Percentiles rank a stretch among this genome's conserved stretches.
Conservation (phyloP, 2,797 vertebrate species). For the Antrozous pallidus region DNA sequence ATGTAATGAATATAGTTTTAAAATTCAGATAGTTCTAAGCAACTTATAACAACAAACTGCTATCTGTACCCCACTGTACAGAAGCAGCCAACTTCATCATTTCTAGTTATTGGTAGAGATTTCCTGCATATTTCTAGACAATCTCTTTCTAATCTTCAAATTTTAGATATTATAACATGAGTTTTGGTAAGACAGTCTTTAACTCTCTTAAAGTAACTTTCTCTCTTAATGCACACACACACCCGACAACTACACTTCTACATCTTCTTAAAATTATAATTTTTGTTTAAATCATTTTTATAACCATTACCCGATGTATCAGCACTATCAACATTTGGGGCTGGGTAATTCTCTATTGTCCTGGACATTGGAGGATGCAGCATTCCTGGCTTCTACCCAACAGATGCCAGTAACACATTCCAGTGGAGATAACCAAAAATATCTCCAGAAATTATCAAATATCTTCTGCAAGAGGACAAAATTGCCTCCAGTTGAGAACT, state of each 20-base stretch:
- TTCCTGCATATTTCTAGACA: not conserved
- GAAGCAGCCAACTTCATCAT: no score
- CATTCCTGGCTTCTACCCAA: not conserved
- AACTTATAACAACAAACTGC: not conserved
- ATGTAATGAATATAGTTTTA: not conserved
- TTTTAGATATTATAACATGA: not conserved
- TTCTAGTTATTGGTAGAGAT: not conserved
- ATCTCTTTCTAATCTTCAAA: not conserved
- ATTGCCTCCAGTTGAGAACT: not conserved
- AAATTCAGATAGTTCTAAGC: not conserved
- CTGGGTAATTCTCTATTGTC: not conserved
- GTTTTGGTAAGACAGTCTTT: not conserved
- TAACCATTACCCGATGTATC: not conserved
- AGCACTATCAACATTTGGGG: not conserved
- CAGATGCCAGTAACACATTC: not conserved
- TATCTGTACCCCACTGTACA: not conserved
- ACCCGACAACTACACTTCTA: not conserved
- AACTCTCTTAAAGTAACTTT: not conserved
- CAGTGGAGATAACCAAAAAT: not conserved
- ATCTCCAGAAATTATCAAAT: not conserved
- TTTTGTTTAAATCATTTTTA: not conserved
- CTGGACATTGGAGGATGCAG: not conserved
- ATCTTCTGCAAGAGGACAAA: not conserved
- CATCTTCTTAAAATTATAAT: not conserved
- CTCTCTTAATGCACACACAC: not conserved